phyloP scores from a whole-genome alignment of 35 echinoderm and acorn worm genomes.

The Strongylocentrotus purpuratus region DNA sequence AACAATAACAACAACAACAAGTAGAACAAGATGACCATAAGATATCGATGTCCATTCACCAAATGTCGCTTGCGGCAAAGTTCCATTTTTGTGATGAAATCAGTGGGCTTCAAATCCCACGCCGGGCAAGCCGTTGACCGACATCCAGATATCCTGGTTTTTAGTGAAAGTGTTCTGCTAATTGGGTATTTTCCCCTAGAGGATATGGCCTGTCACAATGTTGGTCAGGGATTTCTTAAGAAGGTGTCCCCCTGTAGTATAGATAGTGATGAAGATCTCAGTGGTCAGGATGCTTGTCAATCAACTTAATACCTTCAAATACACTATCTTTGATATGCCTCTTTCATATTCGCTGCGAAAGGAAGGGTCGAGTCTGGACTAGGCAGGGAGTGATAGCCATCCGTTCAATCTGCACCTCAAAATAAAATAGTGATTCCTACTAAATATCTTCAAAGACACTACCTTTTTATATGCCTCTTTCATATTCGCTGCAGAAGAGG shows the following conservation, averaged over 20 bases:
- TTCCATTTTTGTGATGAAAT: conserved; percentile 12
- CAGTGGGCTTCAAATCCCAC: neutral
- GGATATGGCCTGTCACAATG: neutral
- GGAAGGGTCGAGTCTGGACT: too few species aligned
- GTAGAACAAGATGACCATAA: neutral
- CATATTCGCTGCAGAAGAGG: too few species aligned
- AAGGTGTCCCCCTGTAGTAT: neutral
- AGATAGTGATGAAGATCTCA: conserved; percentile 9
- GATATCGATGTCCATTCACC: conserved; percentile 5
- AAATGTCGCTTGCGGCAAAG: conserved; percentile 8
- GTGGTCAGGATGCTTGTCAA: neutral
- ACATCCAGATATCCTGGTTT: conserved; percentile 2
- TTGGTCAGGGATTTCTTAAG: neutral
- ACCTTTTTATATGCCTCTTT: neutral
- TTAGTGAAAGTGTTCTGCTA: conserved; percentile 17
- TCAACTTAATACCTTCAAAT: neutral
- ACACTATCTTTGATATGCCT: neutral
- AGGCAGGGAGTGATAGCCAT: too few species aligned
- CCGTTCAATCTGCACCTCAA: too few species aligned
- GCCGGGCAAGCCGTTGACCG: neutral
- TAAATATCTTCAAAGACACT: neutral
- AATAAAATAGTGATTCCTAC: neutral
- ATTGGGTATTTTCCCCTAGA: conserved; percentile 6
- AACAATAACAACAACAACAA: neutral
- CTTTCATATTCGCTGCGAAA: too few species aligned